A percentile compares a stretch with the other conserved stretches of the same genome.
These are phyloP conservation scores for Formica aserva DNA, from an alignment of 2,888 invertebrate genomes.

Conservation along the genomic window DNA sequence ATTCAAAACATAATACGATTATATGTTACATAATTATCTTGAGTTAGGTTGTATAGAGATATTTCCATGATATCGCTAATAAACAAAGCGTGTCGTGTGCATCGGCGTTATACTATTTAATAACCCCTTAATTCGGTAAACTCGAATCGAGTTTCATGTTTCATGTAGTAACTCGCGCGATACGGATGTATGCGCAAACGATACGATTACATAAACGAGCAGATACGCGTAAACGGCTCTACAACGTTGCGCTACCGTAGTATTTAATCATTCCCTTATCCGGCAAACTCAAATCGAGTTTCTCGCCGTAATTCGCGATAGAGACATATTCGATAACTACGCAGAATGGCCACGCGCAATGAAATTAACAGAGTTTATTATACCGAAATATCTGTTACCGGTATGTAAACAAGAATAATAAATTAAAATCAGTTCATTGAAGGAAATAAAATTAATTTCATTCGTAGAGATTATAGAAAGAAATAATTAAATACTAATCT, in stretches of 20 bases:
- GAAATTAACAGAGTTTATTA: conserved; percentile 51
- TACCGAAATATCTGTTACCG: not conserved
- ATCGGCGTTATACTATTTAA: conserved; percentile 50
- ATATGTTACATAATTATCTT: conserved; percentile 34
- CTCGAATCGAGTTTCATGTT: conserved; percentile 45
- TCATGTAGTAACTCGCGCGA: conserved; percentile 44
- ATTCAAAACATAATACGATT: conserved; percentile 22
- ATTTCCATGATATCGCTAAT: conserved; percentile 17
- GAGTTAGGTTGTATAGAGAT: conserved; percentile 2
- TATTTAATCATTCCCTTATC: conserved; percentile 57
- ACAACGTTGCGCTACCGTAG: conserved; percentile 43
- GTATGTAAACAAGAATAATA: not conserved
- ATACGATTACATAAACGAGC: conserved; percentile 49
- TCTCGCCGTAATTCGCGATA: conserved; percentile 53
- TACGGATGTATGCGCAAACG: conserved; percentile 52
- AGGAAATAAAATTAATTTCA: not conserved
- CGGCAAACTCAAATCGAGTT: conserved; percentile 55
- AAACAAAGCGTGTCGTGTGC: conserved; percentile 49
- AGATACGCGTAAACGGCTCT: conserved; percentile 41
- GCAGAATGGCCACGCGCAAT: conserved; percentile 27
- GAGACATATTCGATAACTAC: conserved; percentile 55
- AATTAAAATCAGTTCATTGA: conserved; percentile 2
- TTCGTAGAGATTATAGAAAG: not conserved
- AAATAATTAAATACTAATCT: not conserved
- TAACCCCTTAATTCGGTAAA: conserved; percentile 55